Evolutionary conservation across 2,113 vertebrate genomes (phyloP), one percentile per base, ranked within the genome.

Genomic region (Recurvirostra avosetta): DNA sequence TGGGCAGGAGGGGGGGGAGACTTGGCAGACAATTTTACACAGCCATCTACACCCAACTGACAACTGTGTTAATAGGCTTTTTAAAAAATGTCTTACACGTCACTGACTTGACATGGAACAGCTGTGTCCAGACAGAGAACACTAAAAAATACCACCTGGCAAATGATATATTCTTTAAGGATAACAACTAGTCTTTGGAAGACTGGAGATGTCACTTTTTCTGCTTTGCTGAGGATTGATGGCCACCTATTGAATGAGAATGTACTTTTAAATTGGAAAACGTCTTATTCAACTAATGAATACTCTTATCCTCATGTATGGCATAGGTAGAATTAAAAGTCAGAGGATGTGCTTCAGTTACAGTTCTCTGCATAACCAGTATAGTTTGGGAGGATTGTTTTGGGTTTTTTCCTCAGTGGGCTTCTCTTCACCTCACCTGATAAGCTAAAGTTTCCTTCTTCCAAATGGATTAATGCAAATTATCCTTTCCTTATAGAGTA

Each of bases 11-110:
- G 43, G 66, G 66, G 88, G 34, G 87, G 34, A 86, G 76, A 84
- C 86, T 97, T 96, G 96, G 96, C 97, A 98, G 97, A 98, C 88
- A 96, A 82, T 81, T 81, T 53, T 77, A 89, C 38, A 77, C 91
- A 93, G 71, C 85, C 65, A 86, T 96, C 95, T 92, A 97, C 96
- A 96, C 94, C 97, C 87, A 86, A 92, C 61, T 94, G 97, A 91
- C 96, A 92, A 84, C 71, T 62, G 56, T 68, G 82, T 91, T 95
- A 97, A 96, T 73, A 58, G 59, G 91, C 88, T 97, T 96, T 97
- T 96, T 88, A 92, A 96, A 92, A 93, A 95, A 94, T 92, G 89
- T 84, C 88, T 96, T 94, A 82, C 92, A 96, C 32, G 58, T 98
- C 97, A 96, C 50, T 86, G 80, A 18, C 86, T 95, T 95, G 95